A percentile compares a stretch with the other conserved stretches of the same genome.
These are phyloP conservation scores for Pipra filicauda DNA, from an alignment of 2,113 vertebrate species.

Conservation along the genomic window DNA sequence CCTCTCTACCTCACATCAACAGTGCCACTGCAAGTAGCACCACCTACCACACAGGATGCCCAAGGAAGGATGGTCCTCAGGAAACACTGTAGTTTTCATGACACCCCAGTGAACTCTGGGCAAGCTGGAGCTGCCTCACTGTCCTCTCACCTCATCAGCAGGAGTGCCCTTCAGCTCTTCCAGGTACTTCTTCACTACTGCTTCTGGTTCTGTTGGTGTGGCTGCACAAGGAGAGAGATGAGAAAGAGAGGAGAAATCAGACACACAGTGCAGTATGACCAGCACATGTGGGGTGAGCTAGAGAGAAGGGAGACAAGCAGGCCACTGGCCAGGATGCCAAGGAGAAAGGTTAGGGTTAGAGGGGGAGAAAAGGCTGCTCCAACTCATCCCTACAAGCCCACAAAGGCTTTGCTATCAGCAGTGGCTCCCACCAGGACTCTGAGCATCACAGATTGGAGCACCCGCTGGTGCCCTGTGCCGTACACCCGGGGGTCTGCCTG, in stretches of 20 bases:
- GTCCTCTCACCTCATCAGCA: slow-evolving; percentile 71
- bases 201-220: slow-evolving; percentile 64
- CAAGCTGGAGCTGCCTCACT: background rate
- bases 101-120: background rate
- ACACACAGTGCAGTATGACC: accelerated
- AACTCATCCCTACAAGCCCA: background rate
- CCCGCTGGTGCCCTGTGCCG: background rate
- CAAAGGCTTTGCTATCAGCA: background rate
- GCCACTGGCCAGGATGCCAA: background rate
- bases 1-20: accelerated
- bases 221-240: background rate
- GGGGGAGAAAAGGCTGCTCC: background rate
- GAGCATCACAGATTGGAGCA: background rate
- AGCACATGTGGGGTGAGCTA: background rate
- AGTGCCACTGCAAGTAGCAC: background rate
- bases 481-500: background rate
- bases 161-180: slow-evolving; percentile 69
- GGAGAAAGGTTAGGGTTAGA: slow-evolving; percentile 8
- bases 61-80: background rate
- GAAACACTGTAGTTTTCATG: background rate
- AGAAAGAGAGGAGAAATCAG: background rate
- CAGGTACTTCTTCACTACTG: slow-evolving; percentile 77
- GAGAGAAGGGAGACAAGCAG: slow-evolving; percentile 14
- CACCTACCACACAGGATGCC: background rate
- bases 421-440: accelerated